These are phyloP conservation scores for Prunella strophiata DNA, from an alignment of 2,797 vertebrate genomes.

Conservation along the genomic window DNA sequence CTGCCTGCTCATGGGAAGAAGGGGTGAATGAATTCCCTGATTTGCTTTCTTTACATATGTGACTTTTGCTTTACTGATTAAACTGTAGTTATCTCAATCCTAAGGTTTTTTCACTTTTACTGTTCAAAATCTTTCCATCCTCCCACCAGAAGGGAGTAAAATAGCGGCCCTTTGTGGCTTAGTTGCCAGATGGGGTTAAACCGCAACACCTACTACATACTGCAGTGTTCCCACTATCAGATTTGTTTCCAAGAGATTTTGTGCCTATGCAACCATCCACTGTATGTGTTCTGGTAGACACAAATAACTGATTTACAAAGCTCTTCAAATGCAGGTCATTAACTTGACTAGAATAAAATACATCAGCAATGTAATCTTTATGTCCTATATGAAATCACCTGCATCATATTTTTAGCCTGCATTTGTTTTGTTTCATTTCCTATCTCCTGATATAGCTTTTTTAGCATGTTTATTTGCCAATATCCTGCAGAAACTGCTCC, in stretches of 20 bases:
- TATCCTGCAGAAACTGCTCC: slow-evolving; percentile 48
- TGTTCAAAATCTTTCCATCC: neutral
- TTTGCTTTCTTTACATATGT: neutral
- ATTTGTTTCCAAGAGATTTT: neutral
- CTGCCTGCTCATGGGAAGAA: neutral
- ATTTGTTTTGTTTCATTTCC: slow-evolving; percentile 68
- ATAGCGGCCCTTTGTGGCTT: neutral
- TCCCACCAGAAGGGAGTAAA: neutral
- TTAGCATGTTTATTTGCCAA: slow-evolving; percentile 56
- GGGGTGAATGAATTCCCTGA: neutral
- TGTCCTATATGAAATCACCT: slow-evolving; percentile 25
- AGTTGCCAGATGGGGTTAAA: neutral
- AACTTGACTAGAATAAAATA: slow-evolving; percentile 37
- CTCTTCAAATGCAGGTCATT: slow-evolving; percentile 34
- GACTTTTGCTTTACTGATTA: neutral
- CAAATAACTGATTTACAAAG: slow-evolving; percentile 43
- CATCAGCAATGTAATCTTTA: slow-evolving; percentile 41
- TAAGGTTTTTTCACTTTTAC: neutral
- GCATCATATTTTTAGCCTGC: slow-evolving; percentile 43
- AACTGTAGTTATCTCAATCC: neutral
- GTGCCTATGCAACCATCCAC: neutral
- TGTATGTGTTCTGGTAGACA: neutral
- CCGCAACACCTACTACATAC: neutral
- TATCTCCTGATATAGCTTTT: slow-evolving; percentile 32
- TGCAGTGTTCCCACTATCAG: neutral